Evolutionary conservation across 2,888 invertebrate genomes (phyloP), one percentile per base, ranked within the genome.

Genomic region (Mechanitis mazaeus): DNA sequence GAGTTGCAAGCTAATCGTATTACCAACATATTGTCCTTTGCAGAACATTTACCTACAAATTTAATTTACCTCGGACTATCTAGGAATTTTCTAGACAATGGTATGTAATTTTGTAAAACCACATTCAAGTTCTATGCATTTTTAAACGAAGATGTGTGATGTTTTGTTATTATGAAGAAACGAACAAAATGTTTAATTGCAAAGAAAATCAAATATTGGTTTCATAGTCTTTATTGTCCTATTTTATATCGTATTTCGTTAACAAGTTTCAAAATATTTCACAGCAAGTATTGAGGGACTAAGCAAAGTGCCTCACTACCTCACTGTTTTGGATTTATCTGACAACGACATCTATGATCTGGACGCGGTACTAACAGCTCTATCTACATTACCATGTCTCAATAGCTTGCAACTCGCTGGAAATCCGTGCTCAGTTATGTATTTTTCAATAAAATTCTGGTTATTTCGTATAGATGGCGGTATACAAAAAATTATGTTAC

Each of bases 331-430:
- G 60, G 92, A 92, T 83, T 73, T 93, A 65, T 85, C 91, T 11
- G 89, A 92, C 68, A 92, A 92, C 81, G 91, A 92, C 89, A 91
- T 93, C 91, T 91, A 77, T 78, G 70, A 84, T 68, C 72, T 92
- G 45, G 73, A 82, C n/a, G 70, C 72, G 7, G 74, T 89, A 82
- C 74, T 92, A 67, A 72, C 79, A 64, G 75, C 76, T 11, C 61
- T 92, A 45, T 70, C 69, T 3, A 59, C 54, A 3, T 71, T 93
- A 50, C 80, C 82, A 20, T 77, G 75, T 61, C 78, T 93, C 6
- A 73, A 69, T n/a, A 80, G 87, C 11, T 75, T 93, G 28, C 75
- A 80, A 56, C 83, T 93, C 42, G 82, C 88, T 63, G 93, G 93
- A 55, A 93, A 93, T 75, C 92, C 92, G 3, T 93, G 93, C 71